Conservation (phyloP, 1,140 invertebrate genomes). For the Mercenaria mercenaria region DNA sequence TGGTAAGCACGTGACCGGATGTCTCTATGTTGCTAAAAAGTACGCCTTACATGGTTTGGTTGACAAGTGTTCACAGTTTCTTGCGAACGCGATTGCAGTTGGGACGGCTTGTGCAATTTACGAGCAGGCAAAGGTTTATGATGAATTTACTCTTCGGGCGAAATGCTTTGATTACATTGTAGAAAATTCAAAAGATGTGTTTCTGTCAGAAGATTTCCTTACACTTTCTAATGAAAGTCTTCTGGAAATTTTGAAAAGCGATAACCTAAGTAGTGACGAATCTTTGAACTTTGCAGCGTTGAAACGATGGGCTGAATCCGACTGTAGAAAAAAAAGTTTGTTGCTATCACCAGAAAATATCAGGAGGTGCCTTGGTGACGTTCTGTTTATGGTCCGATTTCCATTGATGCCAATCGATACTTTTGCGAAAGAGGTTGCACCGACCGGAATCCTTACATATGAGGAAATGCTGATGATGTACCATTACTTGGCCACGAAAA, state of each 20-base stretch:
- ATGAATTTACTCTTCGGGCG: constrained; percentile 5
- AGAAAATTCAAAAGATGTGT: constrained; percentile 53
- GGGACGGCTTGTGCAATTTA: constrained; percentile 58
- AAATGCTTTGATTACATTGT: constrained; percentile 58
- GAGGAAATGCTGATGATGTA: constrained; percentile 59
- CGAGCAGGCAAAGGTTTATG: constrained; percentile 63
- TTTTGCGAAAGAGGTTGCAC: constrained; percentile 45
- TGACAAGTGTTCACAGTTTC: constrained; percentile 44
- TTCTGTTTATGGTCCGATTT: not conserved
- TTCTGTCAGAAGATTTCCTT: constrained; percentile 45
- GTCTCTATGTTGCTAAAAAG: constrained; percentile 59
- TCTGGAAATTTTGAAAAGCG: constrained; percentile 52
- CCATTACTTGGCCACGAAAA: constrained; percentile 52
- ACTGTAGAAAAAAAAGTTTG: constrained; percentile 19
- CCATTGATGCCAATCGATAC: not conserved
- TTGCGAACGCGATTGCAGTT: constrained; percentile 53
- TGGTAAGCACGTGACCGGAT: constrained; percentile 52
- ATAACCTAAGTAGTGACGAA: constrained; percentile 45
- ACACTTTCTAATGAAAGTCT: constrained; percentile 45
- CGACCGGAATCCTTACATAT: constrained; percentile 43
- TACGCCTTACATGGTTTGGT: constrained; percentile 47
- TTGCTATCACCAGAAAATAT: not conserved
- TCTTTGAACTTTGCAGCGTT: constrained; percentile 51
- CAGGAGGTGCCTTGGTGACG: not conserved
- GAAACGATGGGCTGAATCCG: constrained; percentile 51